phyloP scores from a whole-genome alignment of 1,140 invertebrate species.

The Bombus ignitus region DNA sequence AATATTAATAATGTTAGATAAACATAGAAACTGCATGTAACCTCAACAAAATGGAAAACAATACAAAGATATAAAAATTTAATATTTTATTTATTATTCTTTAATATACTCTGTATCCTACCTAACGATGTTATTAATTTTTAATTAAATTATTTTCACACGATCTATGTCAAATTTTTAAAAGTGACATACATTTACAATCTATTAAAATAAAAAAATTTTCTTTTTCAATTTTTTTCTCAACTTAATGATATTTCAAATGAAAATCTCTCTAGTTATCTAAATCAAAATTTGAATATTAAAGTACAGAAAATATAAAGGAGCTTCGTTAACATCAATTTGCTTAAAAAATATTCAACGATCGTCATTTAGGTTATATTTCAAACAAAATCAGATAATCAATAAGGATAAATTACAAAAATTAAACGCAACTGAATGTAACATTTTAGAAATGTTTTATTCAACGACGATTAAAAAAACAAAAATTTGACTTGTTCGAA shows the following conservation, averaged over 20 bases:
- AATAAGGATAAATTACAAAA: conserved; percentile 1
- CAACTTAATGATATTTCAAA: neutral
- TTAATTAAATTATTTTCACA: neutral
- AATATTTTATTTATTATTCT: neutral
- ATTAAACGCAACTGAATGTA: neutral
- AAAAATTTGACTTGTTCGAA: neutral
- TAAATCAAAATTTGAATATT: neutral
- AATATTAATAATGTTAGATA: neutral
- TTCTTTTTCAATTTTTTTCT: neutral
- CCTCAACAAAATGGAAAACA: neutral
- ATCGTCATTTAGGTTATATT: conserved; percentile 37
- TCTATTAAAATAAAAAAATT: neutral
- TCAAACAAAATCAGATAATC: neutral
- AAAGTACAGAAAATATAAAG: neutral
- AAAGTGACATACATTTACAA: neutral
- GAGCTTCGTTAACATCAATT: neutral
- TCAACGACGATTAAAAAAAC: neutral
- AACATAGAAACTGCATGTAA: neutral
- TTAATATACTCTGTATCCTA: neutral
- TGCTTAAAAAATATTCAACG: neutral
- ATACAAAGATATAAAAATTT: neutral
- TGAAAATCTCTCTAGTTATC: neutral
- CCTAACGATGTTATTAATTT: neutral
- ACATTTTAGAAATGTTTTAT: neutral
- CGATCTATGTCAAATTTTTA: neutral